These are phyloP conservation scores for Sorex maritimensis DNA, from an alignment of 2,797 vertebrate species.

Conservation along the genomic window DNA sequence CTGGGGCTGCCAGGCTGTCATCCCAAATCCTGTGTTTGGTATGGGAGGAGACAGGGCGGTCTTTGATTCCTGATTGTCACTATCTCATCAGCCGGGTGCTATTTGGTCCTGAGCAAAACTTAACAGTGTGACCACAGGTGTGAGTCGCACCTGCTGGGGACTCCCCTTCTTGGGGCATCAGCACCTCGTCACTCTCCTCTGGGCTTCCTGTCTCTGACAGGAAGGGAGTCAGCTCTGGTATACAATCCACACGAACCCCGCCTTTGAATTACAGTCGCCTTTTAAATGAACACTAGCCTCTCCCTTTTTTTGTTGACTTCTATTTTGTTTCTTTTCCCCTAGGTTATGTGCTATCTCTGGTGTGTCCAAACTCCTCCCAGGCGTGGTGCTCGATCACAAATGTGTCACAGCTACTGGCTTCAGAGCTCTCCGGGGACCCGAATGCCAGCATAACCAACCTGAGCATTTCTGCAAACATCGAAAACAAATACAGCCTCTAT, in stretches of 20 bases:
- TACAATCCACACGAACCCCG: no score
- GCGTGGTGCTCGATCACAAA: conserved; percentile 90
- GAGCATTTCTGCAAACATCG: conserved; percentile 79
- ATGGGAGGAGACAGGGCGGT: no score
- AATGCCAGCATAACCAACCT: conserved; percentile 79
- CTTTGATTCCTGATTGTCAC: no score
- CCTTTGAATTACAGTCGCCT: no score
- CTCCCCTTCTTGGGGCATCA: neutral
- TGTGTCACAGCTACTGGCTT: conserved; percentile 71
- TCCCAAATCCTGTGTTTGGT: no score
- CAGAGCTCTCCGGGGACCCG: conserved; percentile 39
- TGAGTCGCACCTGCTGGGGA: no score
- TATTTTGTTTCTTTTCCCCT: conserved; percentile 15
- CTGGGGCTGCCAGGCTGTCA: no score
- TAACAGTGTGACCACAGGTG: neutral
- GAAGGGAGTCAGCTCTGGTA: neutral
- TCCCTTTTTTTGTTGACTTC: conserved; percentile 16
- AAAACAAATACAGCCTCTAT: conserved; percentile 88
- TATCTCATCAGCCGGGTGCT: no score
- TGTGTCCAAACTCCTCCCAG: conserved; percentile 84
- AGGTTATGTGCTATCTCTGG: conserved; percentile 88
- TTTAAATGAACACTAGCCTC: neutral
- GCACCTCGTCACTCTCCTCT: neutral
- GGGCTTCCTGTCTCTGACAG: neutral
- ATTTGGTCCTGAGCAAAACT: no score